phyloP scores from a whole-genome alignment of 2,888 invertebrate species.

The Orgyia antiqua region DNA sequence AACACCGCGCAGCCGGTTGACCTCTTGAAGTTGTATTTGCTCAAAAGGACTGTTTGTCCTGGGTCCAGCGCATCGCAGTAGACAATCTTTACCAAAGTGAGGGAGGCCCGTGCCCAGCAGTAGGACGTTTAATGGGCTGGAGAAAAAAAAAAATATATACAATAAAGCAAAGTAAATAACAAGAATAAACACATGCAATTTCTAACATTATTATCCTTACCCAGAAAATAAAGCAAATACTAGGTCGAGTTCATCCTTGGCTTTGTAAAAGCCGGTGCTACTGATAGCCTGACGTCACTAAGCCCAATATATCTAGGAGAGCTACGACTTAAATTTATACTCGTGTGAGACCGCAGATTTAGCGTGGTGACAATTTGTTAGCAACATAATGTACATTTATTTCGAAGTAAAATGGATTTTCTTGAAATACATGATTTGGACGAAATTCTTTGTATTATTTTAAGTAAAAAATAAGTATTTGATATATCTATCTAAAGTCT shows the following conservation, averaged over 20 bases:
- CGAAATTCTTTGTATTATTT: slow-evolving; percentile 7
- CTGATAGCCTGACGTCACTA: slow-evolving; percentile 34
- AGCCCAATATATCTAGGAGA: slow-evolving; percentile 39
- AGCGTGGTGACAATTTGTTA: slow-evolving; percentile 30
- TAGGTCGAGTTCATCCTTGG: slow-evolving; percentile 8
- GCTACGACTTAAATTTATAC: slow-evolving; percentile 37
- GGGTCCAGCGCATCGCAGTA: no score
- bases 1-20: no score
- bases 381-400: slow-evolving; percentile 30
- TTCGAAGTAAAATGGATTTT: slow-evolving; percentile 19
- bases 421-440: slow-evolving; percentile 3
- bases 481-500: no score
- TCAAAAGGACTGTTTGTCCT: no score
- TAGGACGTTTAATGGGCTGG: no score
- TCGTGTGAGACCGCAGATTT: slow-evolving; percentile 33
- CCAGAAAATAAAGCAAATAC: slow-evolving; percentile 15
- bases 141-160: no score
- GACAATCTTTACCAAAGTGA: no score
- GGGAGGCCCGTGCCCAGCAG: no score
- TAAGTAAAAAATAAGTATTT: no score
- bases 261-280: slow-evolving; percentile 20
- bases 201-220: slow-evolving; percentile 12
- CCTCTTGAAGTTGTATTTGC: no score
- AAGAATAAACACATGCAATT: slow-evolving; percentile 8
- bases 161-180: no score